Percentiles rank a stretch among this genome's conserved stretches.
phyloP scores from a whole-genome alignment of 2,888 invertebrate genomes.

The Creontiades dilutus region DNA sequence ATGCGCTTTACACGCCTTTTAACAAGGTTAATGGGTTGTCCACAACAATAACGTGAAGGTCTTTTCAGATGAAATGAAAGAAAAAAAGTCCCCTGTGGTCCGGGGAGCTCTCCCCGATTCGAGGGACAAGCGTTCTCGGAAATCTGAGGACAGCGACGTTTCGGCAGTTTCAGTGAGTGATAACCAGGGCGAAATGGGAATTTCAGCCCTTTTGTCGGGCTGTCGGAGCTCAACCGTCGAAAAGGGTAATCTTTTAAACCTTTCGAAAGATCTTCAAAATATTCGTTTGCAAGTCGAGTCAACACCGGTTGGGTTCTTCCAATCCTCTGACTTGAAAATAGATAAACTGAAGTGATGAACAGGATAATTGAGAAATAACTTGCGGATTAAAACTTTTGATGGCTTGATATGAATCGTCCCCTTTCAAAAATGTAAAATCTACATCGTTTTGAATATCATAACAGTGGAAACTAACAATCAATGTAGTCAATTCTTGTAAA shows the following conservation, averaged over 20 bases:
- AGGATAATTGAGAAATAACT: too few species aligned
- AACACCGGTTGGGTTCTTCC: too few species aligned
- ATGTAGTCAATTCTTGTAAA: too few species aligned
- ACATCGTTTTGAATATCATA: too few species aligned
- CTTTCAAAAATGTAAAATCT: too few species aligned
- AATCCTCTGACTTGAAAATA: too few species aligned
- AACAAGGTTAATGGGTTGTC: slow-evolving; percentile 67
- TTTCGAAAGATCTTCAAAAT: neutral
- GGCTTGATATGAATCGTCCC: too few species aligned
- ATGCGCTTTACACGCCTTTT: slow-evolving; percentile 71
- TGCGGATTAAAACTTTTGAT: too few species aligned
- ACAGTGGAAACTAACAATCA: too few species aligned
- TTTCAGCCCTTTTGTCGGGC: slow-evolving; percentile 9
- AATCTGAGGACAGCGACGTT: slow-evolving; percentile 8
- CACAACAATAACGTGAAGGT: slow-evolving; percentile 48
- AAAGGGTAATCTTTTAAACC: slow-evolving; percentile 23
- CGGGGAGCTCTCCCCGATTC: neutral
- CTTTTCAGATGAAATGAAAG: slow-evolving; percentile 47
- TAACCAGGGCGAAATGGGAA: slow-evolving; percentile 6
- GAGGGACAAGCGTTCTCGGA: slow-evolving; percentile 34
- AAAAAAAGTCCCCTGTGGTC: slow-evolving; percentile 37
- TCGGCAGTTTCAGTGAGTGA: slow-evolving; percentile 5
- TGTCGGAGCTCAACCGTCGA: neutral
- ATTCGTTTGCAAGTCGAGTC: neutral
- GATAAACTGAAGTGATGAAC: too few species aligned